Conservation (phyloP, 2,113 vertebrate genomes). For the Aphyosemion australe region DNA sequence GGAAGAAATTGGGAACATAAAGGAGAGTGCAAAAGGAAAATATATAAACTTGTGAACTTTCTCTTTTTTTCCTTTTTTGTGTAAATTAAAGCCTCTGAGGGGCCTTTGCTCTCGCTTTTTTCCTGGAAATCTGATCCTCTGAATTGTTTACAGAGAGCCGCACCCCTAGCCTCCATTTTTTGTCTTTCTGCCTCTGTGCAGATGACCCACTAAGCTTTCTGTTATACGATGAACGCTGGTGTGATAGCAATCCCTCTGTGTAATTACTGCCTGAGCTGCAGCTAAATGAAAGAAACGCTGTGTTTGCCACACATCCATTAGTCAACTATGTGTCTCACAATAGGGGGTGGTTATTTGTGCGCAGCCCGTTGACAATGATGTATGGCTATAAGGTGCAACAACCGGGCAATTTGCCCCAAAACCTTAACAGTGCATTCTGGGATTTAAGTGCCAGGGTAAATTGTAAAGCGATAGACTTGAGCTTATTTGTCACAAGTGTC, state of each 20-base stretch:
- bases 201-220: constrained; percentile 49
- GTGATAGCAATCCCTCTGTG: constrained; percentile 43
- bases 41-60: constrained; percentile 46
- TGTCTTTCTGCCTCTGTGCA: too few relatives aligned
- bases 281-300: constrained; percentile 58
- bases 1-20: constrained; percentile 28
- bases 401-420: constrained; percentile 34
- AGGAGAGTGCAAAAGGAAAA: constrained; percentile 34
- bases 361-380: constrained; percentile 38
- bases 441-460: constrained; percentile 17
- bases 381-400: constrained; percentile 26
- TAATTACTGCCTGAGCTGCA: constrained; percentile 59
- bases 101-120: constrained; percentile 4
- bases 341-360: constrained; percentile 13
- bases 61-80: constrained; percentile 27
- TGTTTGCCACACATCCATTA: constrained; percentile 61
- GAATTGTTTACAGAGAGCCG: constrained; percentile 30
- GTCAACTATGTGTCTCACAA: constrained; percentile 36
- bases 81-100: constrained; percentile 17
- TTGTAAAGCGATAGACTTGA: constrained; percentile 18
- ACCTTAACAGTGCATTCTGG: constrained; percentile 16
- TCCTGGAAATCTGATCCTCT: constrained; percentile 46
- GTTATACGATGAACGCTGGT: constrained; percentile 14
- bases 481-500: constrained; percentile 34
- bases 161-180: constrained; percentile 12